Evolutionary conservation across 2,888 invertebrate species (phyloP).

Genomic region (Plemyria rubiginata): DNA sequence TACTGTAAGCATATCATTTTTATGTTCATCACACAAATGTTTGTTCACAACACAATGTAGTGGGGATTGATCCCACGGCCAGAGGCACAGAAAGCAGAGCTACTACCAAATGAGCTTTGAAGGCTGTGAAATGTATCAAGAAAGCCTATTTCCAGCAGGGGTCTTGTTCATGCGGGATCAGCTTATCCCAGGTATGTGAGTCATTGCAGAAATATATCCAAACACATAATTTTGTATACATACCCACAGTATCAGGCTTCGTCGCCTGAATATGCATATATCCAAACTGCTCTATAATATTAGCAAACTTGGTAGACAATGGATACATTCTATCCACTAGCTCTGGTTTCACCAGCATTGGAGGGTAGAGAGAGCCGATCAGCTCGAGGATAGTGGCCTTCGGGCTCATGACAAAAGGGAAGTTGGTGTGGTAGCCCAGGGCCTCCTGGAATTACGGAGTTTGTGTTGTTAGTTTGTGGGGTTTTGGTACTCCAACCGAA

Average conservation of each 20-base stretch:
- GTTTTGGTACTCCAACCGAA: too few species aligned
- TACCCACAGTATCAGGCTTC: constrained; percentile 91
- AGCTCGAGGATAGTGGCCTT: constrained; percentile 56
- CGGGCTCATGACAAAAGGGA: constrained; percentile 70
- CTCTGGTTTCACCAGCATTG: constrained; percentile 76
- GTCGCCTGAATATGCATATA: constrained; percentile 91
- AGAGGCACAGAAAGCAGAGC: too few species aligned
- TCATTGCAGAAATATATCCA: too few species aligned
- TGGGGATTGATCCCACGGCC: too few species aligned
- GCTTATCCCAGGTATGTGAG: too few species aligned
- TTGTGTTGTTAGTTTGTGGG: neutral
- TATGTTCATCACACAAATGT: too few species aligned
- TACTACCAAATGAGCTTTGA: too few species aligned
- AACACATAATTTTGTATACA: too few species aligned
- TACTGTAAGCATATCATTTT: too few species aligned
- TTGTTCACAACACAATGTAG: too few species aligned
- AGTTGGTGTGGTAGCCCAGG: constrained; percentile 86
- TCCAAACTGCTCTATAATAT: constrained; percentile 56
- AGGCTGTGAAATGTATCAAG: too few species aligned
- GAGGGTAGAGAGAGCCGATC: constrained; percentile 84
- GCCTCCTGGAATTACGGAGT: constrained; percentile 61
- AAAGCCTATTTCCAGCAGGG: too few species aligned
- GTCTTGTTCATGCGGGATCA: neutral
- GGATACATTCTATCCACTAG: constrained; percentile 64
- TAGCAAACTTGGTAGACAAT: constrained; percentile 41